A percentile compares a stretch with the other conserved stretches of the same genome.
Conservation (phyloP, 2,113 vertebrate species). For the Uria aalge region DNA sequence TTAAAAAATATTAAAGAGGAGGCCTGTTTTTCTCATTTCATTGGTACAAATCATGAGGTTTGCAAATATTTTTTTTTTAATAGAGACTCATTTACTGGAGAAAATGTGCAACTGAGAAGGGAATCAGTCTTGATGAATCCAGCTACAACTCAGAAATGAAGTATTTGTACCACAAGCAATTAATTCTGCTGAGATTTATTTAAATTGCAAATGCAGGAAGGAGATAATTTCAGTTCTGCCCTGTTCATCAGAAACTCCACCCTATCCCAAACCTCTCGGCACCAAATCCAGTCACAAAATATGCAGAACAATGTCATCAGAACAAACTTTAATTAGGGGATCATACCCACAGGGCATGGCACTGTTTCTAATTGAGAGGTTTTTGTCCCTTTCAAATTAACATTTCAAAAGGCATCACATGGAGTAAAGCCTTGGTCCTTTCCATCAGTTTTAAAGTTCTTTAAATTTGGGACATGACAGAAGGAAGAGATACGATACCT, state of each 20-base stretch:
- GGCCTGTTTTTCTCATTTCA: neutral
- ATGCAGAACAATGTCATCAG: slow-evolving; percentile 15
- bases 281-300: neutral
- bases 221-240: slow-evolving; percentile 17
- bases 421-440: neutral
- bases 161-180: neutral
- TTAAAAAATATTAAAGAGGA: neutral
- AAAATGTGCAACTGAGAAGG: neutral
- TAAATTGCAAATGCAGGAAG: slow-evolving; percentile 19
- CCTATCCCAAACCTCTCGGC: neutral
- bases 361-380: neutral
- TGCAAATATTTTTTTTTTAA: neutral
- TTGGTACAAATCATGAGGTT: neutral
- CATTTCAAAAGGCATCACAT: neutral
- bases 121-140: neutral
- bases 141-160: neutral
- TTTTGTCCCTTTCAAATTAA: slow-evolving; percentile 18
- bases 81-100: neutral
- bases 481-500: neutral
- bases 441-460: neutral
- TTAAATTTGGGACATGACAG: neutral
- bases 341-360: neutral
- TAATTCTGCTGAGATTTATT: slow-evolving; percentile 27
- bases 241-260: slow-evolving; percentile 16
- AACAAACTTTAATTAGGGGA: slow-evolving; percentile 21